phyloP scores from a whole-genome alignment of 1,140 invertebrate species.

The Phenacoccus solenopsis region DNA sequence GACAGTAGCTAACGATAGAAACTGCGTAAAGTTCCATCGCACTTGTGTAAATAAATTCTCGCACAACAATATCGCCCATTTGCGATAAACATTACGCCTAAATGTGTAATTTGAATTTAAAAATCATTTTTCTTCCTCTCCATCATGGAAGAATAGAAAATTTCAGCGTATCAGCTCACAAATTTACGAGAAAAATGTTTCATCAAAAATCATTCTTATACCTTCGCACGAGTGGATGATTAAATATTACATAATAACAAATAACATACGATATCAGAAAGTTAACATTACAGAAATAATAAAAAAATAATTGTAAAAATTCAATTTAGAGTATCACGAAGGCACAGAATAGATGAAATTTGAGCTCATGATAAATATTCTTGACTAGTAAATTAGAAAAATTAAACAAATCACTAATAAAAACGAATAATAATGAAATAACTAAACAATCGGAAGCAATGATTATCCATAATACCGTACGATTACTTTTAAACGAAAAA shows the following conservation, averaged over 20 bases:
- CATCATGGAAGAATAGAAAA: neutral
- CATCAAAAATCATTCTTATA: too few species aligned
- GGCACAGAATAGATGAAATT: neutral
- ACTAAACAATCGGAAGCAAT: neutral
- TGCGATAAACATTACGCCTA: neutral
- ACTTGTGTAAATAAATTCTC: neutral
- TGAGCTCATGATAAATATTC: neutral
- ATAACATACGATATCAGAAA: neutral
- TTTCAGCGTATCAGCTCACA: neutral
- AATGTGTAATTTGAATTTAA: neutral
- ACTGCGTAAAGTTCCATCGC: too few species aligned
- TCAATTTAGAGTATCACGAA: neutral
- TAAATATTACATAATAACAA: neutral
- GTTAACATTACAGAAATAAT: neutral
- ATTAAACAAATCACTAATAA: too few species aligned
- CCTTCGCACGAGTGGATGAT: too few species aligned
- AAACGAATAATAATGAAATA: neutral
- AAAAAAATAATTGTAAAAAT: neutral
- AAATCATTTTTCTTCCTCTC: neutral
- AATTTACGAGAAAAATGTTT: too few species aligned
- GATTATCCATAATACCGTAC: neutral
- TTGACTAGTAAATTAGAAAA: neutral
- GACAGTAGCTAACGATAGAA: too few species aligned
- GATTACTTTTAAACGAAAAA: too few species aligned
- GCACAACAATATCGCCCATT: neutral